phyloP scores from a whole-genome alignment of 2,113 vertebrate species.

The Ploceus nigricollis region DNA sequence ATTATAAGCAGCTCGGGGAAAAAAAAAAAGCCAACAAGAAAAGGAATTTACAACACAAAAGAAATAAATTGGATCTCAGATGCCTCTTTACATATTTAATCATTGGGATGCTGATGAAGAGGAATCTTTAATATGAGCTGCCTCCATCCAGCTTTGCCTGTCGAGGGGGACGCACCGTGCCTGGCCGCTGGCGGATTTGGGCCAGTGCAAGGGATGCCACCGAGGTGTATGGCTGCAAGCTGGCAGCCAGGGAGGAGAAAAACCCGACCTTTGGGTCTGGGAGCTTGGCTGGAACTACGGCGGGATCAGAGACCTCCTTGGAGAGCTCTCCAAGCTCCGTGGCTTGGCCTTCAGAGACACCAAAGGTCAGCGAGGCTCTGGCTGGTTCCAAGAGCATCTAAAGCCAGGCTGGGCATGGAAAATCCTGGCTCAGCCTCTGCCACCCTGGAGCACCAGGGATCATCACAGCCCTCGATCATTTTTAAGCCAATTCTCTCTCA shows the following conservation, averaged over 20 bases:
- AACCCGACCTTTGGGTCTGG: not conserved
- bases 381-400: not conserved
- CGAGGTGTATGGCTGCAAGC: not conserved
- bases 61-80: slow-evolving; percentile 63
- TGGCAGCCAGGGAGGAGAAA: not conserved
- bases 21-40: not conserved
- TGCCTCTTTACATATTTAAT: slow-evolving; percentile 60
- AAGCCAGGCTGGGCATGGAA: not conserved
- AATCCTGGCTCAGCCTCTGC: not conserved
- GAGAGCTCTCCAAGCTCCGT: fast-evolving
- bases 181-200: fast-evolving
- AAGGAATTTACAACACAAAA: slow-evolving; percentile 63
- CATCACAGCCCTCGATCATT: not conserved
- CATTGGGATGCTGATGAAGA: slow-evolving; percentile 42
- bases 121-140: slow-evolving; percentile 32
- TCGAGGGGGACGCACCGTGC: fast-evolving
- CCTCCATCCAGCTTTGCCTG: not conserved
- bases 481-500: not conserved
- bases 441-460: fast-evolving
- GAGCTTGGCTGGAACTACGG: fast-evolving
- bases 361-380: fast-evolving
- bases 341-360: not conserved
- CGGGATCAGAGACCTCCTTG: fast-evolving
- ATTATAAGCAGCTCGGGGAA: slow-evolving; percentile 42
- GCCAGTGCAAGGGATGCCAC: not conserved